phyloP scores from a whole-genome alignment of 2,888 invertebrate genomes.

The Boloria euphrosyne region DNA sequence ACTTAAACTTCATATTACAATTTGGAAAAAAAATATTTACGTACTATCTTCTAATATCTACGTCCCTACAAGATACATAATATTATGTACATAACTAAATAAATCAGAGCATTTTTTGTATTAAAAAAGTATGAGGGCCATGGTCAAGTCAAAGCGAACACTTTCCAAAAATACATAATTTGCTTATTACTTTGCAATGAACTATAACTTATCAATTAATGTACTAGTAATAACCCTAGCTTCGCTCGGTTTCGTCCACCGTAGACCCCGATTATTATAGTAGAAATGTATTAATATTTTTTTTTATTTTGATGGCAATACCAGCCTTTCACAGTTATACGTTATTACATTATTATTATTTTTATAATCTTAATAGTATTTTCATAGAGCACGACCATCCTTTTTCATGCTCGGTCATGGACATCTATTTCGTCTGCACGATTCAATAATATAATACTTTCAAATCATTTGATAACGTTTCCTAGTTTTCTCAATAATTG shows the following conservation, averaged over 20 bases:
- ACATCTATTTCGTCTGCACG: slow-evolving; percentile 10
- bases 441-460: slow-evolving; percentile 11
- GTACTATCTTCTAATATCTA: no score
- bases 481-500: background rate
- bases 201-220: background rate
- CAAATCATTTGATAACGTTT: slow-evolving; percentile 1
- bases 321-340: background rate
- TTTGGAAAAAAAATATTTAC: no score
- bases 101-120: no score
- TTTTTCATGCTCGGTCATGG: background rate
- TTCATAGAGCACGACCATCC: slow-evolving; percentile 2
- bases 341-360: background rate
- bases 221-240: no score
- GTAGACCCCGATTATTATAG: no score
- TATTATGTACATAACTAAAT: no score
- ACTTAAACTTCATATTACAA: no score
- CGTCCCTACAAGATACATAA: background rate
- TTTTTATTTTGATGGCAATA: background rate
- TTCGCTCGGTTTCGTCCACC: no score
- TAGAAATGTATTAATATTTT: no score
- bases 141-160: slow-evolving; percentile 27
- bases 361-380: background rate
- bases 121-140: slow-evolving; percentile 18
- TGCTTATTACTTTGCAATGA: slow-evolving; percentile 5
- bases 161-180: slow-evolving; percentile 11